A percentile compares a stretch with the other conserved stretches of the same genome.
phyloP scores from a whole-genome alignment of 2,113 vertebrate genomes.

The Parus major region DNA sequence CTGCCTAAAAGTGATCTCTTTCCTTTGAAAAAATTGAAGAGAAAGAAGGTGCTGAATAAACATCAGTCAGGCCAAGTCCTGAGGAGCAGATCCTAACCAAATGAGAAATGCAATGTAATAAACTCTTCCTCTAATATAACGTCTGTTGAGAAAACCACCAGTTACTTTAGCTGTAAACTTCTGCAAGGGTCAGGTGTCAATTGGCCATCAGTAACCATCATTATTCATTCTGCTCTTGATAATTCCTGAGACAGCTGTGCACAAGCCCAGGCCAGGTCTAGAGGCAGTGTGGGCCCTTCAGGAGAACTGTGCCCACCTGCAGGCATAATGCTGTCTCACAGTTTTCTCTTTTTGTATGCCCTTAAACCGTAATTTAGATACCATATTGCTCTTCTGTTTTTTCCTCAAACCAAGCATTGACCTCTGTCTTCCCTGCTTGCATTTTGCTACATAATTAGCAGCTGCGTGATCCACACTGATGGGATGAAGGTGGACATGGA shows the following conservation, averaged over 20 bases:
- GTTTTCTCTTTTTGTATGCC: background rate
- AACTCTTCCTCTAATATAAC: background rate
- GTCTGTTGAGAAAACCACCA: background rate
- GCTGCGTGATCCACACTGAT: background rate
- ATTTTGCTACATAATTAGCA: conserved; percentile 21
- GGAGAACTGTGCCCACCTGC: background rate
- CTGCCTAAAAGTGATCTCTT: background rate
- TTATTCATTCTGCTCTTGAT: background rate
- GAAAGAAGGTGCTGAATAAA: background rate
- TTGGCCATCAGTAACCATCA: background rate
- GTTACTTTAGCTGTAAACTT: background rate
- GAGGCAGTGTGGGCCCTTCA: background rate
- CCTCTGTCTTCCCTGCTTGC: background rate
- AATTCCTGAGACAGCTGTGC: background rate
- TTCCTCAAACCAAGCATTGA: background rate
- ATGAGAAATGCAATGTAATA: background rate
- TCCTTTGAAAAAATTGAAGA: background rate
- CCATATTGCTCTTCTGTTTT: background rate
- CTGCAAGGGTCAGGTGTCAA: background rate
- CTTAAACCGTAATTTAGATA: background rate
- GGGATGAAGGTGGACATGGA: background rate
- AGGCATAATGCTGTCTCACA: background rate
- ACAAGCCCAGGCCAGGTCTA: background rate
- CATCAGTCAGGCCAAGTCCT: background rate
- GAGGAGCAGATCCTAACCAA: background rate